A percentile compares a stretch with the other conserved stretches of the same genome.
phyloP scores from a whole-genome alignment of 2,888 invertebrate genomes.

The Thumatha senex region DNA sequence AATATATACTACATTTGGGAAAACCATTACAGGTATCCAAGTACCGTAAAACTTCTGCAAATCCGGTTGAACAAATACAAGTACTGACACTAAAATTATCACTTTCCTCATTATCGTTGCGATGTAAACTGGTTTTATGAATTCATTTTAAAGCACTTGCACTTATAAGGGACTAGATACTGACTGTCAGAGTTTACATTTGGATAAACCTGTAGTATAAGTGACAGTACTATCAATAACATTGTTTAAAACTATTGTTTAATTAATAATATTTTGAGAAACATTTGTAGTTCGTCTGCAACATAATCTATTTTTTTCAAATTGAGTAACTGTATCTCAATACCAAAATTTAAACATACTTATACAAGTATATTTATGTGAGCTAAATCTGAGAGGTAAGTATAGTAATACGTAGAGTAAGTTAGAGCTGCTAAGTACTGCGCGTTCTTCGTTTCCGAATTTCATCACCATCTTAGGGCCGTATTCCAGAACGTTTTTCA shows the following conservation, averaged over 20 bases:
- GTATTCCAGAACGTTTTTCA: too few species aligned
- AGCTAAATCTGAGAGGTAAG: too few species aligned
- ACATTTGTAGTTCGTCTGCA: not conserved
- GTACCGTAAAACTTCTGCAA: conserved; percentile 1
- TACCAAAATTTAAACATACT: too few species aligned
- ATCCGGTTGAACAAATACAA: not conserved
- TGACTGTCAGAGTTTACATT: not conserved
- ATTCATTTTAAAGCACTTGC: not conserved
- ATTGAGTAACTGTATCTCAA: too few species aligned
- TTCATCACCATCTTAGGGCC: too few species aligned
- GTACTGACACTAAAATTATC: not conserved
- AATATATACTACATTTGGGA: conserved; percentile 1
- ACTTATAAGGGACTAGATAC: not conserved
- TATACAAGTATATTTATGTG: too few species aligned
- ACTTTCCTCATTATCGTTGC: not conserved
- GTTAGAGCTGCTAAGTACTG: too few species aligned
- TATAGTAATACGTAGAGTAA: too few species aligned
- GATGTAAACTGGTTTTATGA: not conserved
- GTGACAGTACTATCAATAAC: conserved; percentile 1
- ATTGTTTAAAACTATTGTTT: not conserved
- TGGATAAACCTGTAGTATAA: not conserved
- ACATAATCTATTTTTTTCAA: not conserved
- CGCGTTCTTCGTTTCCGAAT: too few species aligned
- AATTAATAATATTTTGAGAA: conserved; percentile 2
- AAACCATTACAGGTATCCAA: conserved; percentile 6